Evolutionary conservation across 2,113 vertebrate genomes (phyloP), one percentile per base, ranked within the genome.

Genomic region (Ammospiza caudacuta): DNA sequence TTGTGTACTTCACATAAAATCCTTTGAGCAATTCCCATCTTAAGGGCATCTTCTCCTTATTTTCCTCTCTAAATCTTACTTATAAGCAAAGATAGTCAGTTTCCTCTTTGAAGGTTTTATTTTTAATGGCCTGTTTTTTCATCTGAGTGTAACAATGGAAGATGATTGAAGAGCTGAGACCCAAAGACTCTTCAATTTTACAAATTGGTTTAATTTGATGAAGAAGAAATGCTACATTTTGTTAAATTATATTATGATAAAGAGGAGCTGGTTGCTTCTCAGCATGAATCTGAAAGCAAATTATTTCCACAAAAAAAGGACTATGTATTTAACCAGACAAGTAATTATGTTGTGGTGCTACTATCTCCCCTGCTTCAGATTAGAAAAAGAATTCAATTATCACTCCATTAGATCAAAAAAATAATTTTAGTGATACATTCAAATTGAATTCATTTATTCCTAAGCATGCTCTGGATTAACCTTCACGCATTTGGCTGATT

Each of bases 161-260:
- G 41, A 96, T 97, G 95, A 98, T 97, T 98, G 97, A 97, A 98
- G 95, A 97, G 92, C 88, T 90, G 92, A 96, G 95, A 97, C 93
- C 92, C 83, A 90, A 96, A 96, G 94, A 94, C 64, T 96, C 92
- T 94, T 94, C 94, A 98, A 85, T 98, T 97, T 97, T 97, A 90
- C 94, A 97, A 98, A 98, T 97, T 97, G 85, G 93, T 95, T 98
- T 98, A 97, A 97, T 98, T 97, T 98, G 95, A 98, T 97, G 89
- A 92, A 96, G 95, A 97, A 97, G 84, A 89, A 96, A 97, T 94
- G 92, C 83, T 97, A 97, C 95, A 94, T 97, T 97, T 97, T 97
- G 94, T 95, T 97, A 97, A 98, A 97, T 97, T 96, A 96, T 97
- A 97, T 98, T 98, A 97, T 97, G 96, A 98, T 97, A 96, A 98